phyloP scores from a whole-genome alignment of 2,888 invertebrate genomes.

The Chrysolina haemoptera region DNA sequence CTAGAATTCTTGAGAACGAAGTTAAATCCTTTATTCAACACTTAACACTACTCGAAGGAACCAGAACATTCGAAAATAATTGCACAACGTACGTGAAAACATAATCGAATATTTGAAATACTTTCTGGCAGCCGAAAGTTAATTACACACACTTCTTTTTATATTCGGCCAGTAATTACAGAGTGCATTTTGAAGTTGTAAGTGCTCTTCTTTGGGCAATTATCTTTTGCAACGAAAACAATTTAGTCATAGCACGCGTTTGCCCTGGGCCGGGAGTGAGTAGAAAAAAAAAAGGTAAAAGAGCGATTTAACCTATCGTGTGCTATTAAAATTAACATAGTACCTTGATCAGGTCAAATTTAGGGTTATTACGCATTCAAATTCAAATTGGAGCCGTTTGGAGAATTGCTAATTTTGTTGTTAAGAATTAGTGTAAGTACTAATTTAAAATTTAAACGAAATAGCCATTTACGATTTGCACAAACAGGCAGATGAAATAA shows the following conservation, averaged over 20 bases:
- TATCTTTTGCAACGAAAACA: conserved; percentile 41
- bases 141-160: conserved; percentile 24
- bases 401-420: conserved; percentile 15
- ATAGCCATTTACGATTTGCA: neutral
- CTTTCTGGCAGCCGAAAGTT: conserved; percentile 17
- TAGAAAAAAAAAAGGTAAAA: conserved; percentile 17
- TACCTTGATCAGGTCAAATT: conserved; percentile 20
- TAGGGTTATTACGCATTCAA: conserved; percentile 28
- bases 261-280: conserved; percentile 19
- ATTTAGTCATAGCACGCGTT: conserved; percentile 43
- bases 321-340: conserved; percentile 27
- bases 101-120: conserved; percentile 24
- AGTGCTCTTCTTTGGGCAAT: conserved; percentile 35
- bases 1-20: too few species aligned
- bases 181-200: conserved; percentile 26
- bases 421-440: conserved; percentile 8
- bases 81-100: conserved; percentile 13
- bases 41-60: neutral
- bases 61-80: neutral
- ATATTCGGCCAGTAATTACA: conserved; percentile 28
- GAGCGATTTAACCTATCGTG: conserved; percentile 7
- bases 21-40: too few species aligned
- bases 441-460: conserved; percentile 3
- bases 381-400: conserved; percentile 22
- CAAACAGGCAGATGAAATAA: neutral